Conservation (phyloP, 35 echinoderm and acorn worm species). For the Ptychodera flava region DNA sequence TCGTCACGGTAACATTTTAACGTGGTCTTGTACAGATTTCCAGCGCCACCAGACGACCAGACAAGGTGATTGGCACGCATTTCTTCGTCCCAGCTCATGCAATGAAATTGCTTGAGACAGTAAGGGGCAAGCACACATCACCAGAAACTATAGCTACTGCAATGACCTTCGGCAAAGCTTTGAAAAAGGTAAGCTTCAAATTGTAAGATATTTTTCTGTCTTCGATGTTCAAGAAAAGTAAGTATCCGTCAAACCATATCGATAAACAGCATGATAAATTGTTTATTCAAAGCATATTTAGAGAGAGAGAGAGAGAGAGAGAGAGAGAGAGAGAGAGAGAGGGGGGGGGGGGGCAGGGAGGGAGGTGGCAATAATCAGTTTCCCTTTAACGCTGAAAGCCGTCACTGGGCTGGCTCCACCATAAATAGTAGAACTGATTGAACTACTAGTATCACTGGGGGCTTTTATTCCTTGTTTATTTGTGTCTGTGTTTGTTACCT, state of each 20-base stretch:
- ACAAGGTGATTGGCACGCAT: constrained; percentile 84
- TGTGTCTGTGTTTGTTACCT: too few species aligned
- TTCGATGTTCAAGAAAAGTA: not conserved
- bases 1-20: too few species aligned
- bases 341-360: too few species aligned
- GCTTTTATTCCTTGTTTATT: too few species aligned
- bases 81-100: constrained; percentile 89
- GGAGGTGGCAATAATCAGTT: too few species aligned
- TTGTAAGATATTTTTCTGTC: not conserved
- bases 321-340: too few species aligned
- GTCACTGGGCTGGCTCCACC: too few species aligned
- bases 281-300: too few species aligned
- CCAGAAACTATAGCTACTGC: constrained; percentile 86
- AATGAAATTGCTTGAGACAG: constrained; percentile 84
- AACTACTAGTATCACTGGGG: too few species aligned
- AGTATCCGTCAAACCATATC: not conserved
- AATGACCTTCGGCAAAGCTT: constrained; percentile 62
- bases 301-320: too few species aligned
- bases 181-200: constrained; percentile 75
- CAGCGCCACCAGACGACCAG: constrained; percentile 62
- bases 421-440: too few species aligned
- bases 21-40: constrained; percentile 73
- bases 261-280: not conserved
- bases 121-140: constrained; percentile 66
- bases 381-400: not conserved